phyloP scores from a whole-genome alignment of 2,888 invertebrate genomes.

The Leptogaster cylindrica region DNA sequence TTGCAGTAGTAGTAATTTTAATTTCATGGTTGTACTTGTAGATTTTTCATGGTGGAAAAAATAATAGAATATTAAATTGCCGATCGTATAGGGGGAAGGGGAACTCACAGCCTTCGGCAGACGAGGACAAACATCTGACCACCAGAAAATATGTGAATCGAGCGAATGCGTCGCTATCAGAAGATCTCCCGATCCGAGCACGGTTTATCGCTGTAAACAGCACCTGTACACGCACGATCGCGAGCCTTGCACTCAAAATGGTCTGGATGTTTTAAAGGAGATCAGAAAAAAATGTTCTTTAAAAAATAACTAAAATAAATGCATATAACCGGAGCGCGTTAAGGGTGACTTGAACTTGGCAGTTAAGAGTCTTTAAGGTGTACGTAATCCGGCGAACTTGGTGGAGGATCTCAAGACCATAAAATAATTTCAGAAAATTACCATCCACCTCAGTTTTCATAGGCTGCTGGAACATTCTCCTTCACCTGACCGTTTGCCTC shows the following conservation, averaged over 20 bases:
- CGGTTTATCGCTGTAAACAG: slow-evolving; percentile 43
- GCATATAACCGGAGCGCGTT: slow-evolving; percentile 10
- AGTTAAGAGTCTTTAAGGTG: background rate
- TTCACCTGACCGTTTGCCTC: slow-evolving; percentile 9
- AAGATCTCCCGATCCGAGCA: slow-evolving; percentile 41
- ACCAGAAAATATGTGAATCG: slow-evolving; percentile 44
- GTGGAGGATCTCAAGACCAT: slow-evolving; percentile 15
- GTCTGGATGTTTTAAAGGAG: background rate
- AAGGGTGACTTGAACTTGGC: slow-evolving; percentile 25
- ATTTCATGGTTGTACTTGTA: background rate
- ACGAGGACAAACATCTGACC: slow-evolving; percentile 44
- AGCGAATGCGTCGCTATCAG: slow-evolving; percentile 39
- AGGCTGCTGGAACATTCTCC: background rate
- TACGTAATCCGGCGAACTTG: slow-evolving; percentile 27
- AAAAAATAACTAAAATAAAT: background rate
- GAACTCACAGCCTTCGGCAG: slow-evolving; percentile 1
- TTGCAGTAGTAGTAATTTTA: background rate
- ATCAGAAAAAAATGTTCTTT: background rate
- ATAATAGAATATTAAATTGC: slow-evolving; percentile 23
- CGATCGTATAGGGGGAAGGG: too few species aligned
- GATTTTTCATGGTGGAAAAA: slow-evolving; percentile 11
- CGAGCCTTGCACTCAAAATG: background rate
- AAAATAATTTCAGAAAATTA: slow-evolving; percentile 43
- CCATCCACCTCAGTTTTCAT: slow-evolving; percentile 18
- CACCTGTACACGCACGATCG: slow-evolving; percentile 47